Conservation (phyloP, 2,113 vertebrate species). For the Zeus faber region DNA sequence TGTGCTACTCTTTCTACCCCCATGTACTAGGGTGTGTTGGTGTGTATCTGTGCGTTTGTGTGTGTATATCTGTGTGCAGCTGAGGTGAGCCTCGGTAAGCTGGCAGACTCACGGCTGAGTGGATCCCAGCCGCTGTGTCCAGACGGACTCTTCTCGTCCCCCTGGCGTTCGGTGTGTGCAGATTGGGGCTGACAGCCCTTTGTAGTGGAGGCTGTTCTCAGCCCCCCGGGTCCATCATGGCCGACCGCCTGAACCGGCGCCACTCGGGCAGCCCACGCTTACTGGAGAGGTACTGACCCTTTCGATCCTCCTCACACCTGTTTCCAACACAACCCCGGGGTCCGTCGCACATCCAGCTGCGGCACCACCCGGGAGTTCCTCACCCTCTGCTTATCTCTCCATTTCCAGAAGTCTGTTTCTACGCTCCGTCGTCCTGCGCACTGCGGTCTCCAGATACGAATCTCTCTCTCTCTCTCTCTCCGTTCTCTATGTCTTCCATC, state of each 20-base stretch:
- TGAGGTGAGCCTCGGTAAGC: too few relatives aligned
- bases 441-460: too few relatives aligned
- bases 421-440: too few relatives aligned
- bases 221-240: constrained; percentile 18
- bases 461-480: too few relatives aligned
- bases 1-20: constrained; percentile 10
- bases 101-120: constrained; percentile 16
- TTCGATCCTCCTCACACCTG: constrained; percentile 20
- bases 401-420: too few relatives aligned
- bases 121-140: constrained; percentile 29
- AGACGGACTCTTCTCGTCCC: constrained; percentile 26
- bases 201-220: constrained; percentile 58
- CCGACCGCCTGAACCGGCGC: constrained; percentile 13
- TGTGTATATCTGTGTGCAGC: background rate
- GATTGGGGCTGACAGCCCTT: constrained; percentile 57
- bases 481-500: too few relatives aligned
- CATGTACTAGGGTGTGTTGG: background rate
- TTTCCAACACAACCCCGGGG: background rate
- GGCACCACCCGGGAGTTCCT: background rate
- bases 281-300: constrained; percentile 25
- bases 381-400: too few relatives aligned
- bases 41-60: background rate
- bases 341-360: background rate
- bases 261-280: too few relatives aligned
- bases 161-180: constrained; percentile 18